A percentile compares a stretch with the other conserved stretches of the same genome.
These are phyloP conservation scores for Raja brachyura DNA, from an alignment of 2,113 vertebrate genomes.

Conservation along the genomic window DNA sequence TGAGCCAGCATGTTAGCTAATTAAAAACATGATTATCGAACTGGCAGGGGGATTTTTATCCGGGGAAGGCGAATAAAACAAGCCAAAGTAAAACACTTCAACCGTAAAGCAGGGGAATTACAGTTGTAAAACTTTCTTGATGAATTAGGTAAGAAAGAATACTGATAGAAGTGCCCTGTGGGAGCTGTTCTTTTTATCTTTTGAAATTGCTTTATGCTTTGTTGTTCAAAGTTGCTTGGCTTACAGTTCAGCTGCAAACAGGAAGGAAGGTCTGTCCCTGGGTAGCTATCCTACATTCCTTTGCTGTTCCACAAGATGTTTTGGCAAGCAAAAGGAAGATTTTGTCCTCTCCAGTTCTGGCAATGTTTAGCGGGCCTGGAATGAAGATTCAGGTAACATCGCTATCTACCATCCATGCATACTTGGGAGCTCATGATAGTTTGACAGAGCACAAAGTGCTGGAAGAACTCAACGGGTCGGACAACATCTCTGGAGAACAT, in stretches of 20 bases:
- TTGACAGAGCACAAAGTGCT: no score
- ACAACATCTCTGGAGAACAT: no score
- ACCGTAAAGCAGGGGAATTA: conserved; percentile 2
- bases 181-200: neutral
- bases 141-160: neutral
- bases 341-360: neutral
- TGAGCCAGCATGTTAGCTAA: conserved; percentile 8
- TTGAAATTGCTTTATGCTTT: neutral
- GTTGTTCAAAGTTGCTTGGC: neutral
- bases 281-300: neutral
- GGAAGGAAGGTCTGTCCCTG: neutral
- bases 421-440: no score
- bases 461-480: no score
- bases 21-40: conserved; percentile 32
- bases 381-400: neutral
- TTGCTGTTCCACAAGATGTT: neutral
- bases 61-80: conserved; percentile 2
- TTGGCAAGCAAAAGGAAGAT: neutral
- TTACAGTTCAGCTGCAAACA: neutral
- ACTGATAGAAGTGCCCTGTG: neutral
- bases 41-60: conserved; percentile 17
- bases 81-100: conserved; percentile 4
- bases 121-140: neutral
- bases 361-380: no score
- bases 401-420: no score